These are phyloP conservation scores for Orchestia grillus DNA, from an alignment of 1,140 invertebrate species.

Conservation along the genomic window DNA sequence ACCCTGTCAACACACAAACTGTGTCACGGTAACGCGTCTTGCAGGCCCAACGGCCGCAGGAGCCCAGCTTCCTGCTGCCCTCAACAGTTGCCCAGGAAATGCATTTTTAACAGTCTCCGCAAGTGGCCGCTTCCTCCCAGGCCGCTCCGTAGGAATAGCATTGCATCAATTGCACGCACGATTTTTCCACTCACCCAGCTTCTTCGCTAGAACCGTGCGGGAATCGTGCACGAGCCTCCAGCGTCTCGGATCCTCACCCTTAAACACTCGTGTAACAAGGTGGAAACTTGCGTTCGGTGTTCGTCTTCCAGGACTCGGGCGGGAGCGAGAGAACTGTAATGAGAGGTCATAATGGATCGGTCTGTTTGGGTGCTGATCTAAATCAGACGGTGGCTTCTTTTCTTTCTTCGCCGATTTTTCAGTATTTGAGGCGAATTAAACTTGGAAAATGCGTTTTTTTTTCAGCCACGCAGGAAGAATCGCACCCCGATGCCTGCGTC, in stretches of 20 bases:
- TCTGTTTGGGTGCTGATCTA: neutral
- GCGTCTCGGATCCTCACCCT: neutral
- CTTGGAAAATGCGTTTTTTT: neutral
- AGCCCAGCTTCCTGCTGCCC: neutral
- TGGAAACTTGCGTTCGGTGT: neutral
- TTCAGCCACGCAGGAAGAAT: no score
- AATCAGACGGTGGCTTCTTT: neutral
- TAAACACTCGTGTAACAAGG: neutral
- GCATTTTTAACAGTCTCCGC: neutral
- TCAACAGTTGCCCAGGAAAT: neutral
- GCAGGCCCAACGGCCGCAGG: neutral
- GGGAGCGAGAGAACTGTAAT: neutral
- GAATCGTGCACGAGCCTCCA: neutral
- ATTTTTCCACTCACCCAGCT: neutral
- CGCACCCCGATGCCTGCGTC: no score
- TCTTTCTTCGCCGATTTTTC: neutral
- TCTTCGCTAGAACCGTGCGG: neutral
- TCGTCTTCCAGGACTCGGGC: neutral
- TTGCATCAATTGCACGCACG: neutral
- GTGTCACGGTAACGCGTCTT: neutral
- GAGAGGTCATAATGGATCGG: neutral
- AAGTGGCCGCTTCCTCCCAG: neutral
- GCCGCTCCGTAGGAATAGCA: neutral
- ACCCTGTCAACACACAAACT: no score
- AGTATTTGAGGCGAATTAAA: neutral